These are phyloP conservation scores for Sturnus vulgaris DNA, from an alignment of 2,113 vertebrate species.

Conservation along the genomic window DNA sequence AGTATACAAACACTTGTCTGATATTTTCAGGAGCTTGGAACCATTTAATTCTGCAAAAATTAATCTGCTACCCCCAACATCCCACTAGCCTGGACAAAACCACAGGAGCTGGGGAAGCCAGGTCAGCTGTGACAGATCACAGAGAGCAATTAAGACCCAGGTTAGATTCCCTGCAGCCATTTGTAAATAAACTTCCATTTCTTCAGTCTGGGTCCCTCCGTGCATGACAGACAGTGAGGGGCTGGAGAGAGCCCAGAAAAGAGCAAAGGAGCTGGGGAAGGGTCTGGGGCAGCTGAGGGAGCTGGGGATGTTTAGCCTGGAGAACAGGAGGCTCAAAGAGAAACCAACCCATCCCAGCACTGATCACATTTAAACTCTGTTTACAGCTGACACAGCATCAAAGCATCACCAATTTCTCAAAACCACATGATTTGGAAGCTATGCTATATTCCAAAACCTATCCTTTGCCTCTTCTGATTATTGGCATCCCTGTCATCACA, in stretches of 20 bases:
- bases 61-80: not conserved
- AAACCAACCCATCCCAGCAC: not conserved
- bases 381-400: not conserved
- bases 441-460: not conserved
- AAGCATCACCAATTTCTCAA: not conserved
- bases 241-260: not conserved
- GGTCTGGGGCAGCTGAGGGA: not conserved
- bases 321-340: not conserved
- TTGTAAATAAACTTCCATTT: not conserved
- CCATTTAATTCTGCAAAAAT: not conserved
- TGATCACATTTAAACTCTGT: not conserved
- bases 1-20: not conserved
- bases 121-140: not conserved
- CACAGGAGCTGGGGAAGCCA: not conserved
- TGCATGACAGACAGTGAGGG: not conserved
- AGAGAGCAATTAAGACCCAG: not conserved
- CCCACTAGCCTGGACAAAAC: not conserved
- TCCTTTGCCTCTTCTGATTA: not conserved
- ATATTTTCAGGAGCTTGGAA: not conserved
- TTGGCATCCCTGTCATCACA: not conserved
- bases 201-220: not conserved
- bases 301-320: not conserved
- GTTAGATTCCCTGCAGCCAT: not conserved
- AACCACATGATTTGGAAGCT: not conserved
- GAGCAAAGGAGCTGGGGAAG: not conserved